phyloP scores from a whole-genome alignment of 1,140 invertebrate genomes.

The Magallana angulata region DNA sequence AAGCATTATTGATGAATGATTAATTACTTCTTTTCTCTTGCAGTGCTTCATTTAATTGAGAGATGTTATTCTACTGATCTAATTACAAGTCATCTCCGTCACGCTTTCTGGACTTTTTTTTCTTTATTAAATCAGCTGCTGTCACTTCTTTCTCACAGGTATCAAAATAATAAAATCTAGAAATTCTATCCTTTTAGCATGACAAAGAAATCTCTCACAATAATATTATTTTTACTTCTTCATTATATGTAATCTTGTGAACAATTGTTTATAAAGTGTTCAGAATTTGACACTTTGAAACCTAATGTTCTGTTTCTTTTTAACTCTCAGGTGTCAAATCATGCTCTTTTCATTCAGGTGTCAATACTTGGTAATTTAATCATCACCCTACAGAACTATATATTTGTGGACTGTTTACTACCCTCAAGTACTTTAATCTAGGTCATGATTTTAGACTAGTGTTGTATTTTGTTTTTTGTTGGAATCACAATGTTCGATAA shows the following conservation, averaged over 20 bases:
- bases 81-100: neutral
- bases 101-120: neutral
- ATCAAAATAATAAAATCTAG: neutral
- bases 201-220: neutral
- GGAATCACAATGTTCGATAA: constrained; percentile 19
- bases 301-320: neutral
- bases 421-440: constrained; percentile 24
- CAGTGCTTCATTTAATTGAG: neutral
- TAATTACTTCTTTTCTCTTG: neutral
- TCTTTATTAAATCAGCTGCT: neutral
- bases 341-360: neutral
- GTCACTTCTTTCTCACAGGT: constrained; percentile 5
- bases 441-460: constrained; percentile 32
- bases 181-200: neutral
- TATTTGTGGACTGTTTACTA: neutral
- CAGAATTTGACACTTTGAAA: neutral
- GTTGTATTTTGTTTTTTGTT: constrained; percentile 22
- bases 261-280: neutral
- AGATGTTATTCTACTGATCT: neutral
- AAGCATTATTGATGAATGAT: neutral
- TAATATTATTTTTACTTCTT: neutral
- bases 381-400: neutral
- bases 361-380: neutral
- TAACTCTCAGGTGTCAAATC: neutral
- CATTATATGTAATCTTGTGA: neutral